These are phyloP conservation scores for Tiliqua scincoides DNA, from an alignment of 2,113 vertebrate species.

Conservation along the genomic window DNA sequence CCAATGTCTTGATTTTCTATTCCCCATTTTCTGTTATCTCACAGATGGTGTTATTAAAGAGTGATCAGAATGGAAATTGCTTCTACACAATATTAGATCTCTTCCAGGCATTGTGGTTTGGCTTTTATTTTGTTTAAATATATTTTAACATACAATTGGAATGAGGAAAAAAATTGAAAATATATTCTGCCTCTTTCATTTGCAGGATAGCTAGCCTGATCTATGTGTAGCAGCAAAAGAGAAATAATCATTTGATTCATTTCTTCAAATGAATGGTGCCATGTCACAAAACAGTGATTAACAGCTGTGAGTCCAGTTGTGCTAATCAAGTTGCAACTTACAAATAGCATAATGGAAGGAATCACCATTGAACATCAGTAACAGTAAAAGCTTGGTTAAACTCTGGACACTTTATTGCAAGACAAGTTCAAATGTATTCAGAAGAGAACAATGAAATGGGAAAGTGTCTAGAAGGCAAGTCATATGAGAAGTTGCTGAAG, in stretches of 20 bases:
- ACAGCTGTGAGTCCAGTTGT: conserved; percentile 41
- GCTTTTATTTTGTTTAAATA: conserved; percentile 42
- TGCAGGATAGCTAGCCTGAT: conserved; percentile 28
- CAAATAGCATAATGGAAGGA: background rate
- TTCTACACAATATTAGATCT: conserved; percentile 23
- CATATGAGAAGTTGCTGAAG: background rate
- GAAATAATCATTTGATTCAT: conserved; percentile 41
- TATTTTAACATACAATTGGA: background rate
- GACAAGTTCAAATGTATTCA: too few relatives aligned
- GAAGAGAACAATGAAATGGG: too few relatives aligned
- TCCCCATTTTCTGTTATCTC: conserved; percentile 22
- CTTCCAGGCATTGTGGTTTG: background rate
- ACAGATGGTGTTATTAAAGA: conserved; percentile 2
- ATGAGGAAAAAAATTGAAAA: conserved; percentile 29
- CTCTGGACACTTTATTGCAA: background rate
- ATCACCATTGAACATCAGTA: background rate
- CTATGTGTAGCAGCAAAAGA: conserved; percentile 28
- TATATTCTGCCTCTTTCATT: conserved; percentile 30
- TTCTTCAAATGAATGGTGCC: conserved; percentile 53
- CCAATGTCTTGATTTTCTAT: background rate
- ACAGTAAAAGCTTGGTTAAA: background rate
- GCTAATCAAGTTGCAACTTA: background rate
- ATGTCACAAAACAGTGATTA: conserved; percentile 31
- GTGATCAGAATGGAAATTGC: conserved; percentile 23
- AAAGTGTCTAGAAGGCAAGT: background rate